Base-by-base conservation (phyloP, 1,140 invertebrate species). In the Pinna nobilis region DNA sequence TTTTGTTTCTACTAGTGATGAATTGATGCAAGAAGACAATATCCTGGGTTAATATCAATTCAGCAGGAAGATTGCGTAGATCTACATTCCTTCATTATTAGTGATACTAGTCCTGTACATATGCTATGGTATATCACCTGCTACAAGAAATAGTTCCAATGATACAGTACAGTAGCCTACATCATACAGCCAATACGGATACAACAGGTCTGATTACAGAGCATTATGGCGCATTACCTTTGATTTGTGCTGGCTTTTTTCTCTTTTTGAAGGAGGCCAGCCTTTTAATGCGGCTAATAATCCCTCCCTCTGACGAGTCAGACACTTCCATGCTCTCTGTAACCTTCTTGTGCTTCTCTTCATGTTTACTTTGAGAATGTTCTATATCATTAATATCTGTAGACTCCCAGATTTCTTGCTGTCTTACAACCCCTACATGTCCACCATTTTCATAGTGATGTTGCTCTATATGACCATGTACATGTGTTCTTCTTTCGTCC, bases 301-400 rank as follows among this genome's bases (percentile, higher is more conserved):
- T 49, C 23, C 66, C 60, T 4, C 57, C 59, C 18, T 57, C 66
- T 7, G 50, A 41, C 23, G 65, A 61, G 6, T 59, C 35, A 1
- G 55, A 51, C 5, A 70, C 3, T 55, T 75, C 73, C 2, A 41
- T 70, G 25, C 73, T 75, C 41, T 75, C 73, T 50, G 65, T 75
- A 0, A 75, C 37, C n/a, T 69, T 77, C 15, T 37, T 69, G n/a
- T 73, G 53, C 23, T 59, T 69, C 7, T 76, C 71, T 50, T 70
- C 53, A 44, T 78, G 76, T 55, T 44, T 67, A 25, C 47, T 66
- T 20, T 72, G 47, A 35, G 51, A 35, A 28, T 75, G 60, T 28
- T 72, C 63, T 41, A 51, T 47, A 7, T 69, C 73, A 5, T 35
- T 71, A 30, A 71, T 66, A 41, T 76, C 68, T 18, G 68, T 76